A percentile compares a stretch with the other conserved stretches of the same genome.
phyloP scores from a whole-genome alignment of 2,113 vertebrate genomes.

The Amphiprion percula region DNA sequence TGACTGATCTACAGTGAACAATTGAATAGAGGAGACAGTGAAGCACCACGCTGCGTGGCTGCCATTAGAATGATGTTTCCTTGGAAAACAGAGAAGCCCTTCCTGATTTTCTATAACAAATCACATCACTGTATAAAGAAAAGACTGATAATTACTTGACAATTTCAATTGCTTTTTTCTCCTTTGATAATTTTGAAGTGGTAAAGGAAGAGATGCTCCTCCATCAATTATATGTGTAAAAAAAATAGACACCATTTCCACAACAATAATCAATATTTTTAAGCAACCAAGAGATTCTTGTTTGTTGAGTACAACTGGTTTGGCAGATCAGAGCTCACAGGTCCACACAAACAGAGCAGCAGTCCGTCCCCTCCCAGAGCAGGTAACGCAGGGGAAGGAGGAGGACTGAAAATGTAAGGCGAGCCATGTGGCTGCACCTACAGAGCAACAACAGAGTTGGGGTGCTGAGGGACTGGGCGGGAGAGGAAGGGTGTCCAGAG shows the following conservation, averaged over 20 bases:
- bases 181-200: constrained; percentile 60
- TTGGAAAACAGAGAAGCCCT: constrained; percentile 60
- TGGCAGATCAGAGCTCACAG: constrained; percentile 75
- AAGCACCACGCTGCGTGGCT: constrained; percentile 76
- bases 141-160: constrained; percentile 24
- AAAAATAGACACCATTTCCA: constrained; percentile 80
- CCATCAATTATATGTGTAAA: constrained; percentile 67
- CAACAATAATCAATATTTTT: constrained; percentile 78
- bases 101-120: constrained; percentile 59
- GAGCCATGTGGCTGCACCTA: constrained; percentile 5
- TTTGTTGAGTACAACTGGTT: constrained; percentile 79
- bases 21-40: constrained; percentile 55
- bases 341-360: constrained; percentile 57
- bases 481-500: constrained; percentile 36
- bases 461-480: constrained; percentile 24
- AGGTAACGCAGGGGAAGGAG: constrained; percentile 30
- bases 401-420: not conserved
- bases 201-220: constrained; percentile 65
- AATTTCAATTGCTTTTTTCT: constrained; percentile 17
- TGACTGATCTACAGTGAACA: constrained; percentile 55
- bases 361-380: constrained; percentile 20
- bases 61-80: constrained; percentile 54
- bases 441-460: not conserved
- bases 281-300: constrained; percentile 79
- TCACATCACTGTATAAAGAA: constrained; percentile 42